Conservation (phyloP, 2,113 vertebrate species). For the Felis catus region DNA sequence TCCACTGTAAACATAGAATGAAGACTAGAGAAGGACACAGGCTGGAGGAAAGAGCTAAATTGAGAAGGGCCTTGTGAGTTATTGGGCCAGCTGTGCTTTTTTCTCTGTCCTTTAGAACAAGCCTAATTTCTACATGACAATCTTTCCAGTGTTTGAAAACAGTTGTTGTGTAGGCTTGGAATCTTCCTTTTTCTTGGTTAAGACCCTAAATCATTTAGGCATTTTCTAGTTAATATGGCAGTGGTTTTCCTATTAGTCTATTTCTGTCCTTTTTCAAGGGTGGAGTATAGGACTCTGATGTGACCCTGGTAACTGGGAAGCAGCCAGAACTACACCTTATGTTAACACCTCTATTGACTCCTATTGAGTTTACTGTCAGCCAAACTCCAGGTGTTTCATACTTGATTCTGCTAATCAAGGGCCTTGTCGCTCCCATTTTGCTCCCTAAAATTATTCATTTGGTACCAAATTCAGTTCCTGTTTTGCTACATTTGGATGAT, state of each 20-base stretch:
- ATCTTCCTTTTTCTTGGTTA: background rate
- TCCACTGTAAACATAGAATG: background rate
- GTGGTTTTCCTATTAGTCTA: background rate
- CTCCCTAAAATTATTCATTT: background rate
- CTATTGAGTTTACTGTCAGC: background rate
- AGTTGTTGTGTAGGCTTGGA: background rate
- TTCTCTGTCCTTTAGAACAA: background rate
- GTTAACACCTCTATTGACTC: background rate
- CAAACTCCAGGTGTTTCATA: background rate
- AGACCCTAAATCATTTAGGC: background rate
- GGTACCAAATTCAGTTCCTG: background rate
- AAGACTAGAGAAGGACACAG: background rate
- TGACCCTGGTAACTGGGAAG: background rate
- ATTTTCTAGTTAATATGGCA: background rate
- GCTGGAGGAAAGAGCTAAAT: background rate
- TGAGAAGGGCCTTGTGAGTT: background rate
- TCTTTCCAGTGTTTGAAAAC: background rate
- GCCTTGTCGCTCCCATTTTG: background rate
- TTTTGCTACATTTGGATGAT: background rate
- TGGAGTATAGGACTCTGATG: background rate
- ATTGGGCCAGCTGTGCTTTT: background rate
- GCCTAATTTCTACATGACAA: background rate
- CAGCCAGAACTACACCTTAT: background rate
- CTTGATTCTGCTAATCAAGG: too few relatives aligned
- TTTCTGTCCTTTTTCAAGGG: background rate